These are phyloP conservation scores for Caenorhabditis japonica DNA, from an alignment of 2,888 invertebrate genomes.

Conservation along the genomic window DNA sequence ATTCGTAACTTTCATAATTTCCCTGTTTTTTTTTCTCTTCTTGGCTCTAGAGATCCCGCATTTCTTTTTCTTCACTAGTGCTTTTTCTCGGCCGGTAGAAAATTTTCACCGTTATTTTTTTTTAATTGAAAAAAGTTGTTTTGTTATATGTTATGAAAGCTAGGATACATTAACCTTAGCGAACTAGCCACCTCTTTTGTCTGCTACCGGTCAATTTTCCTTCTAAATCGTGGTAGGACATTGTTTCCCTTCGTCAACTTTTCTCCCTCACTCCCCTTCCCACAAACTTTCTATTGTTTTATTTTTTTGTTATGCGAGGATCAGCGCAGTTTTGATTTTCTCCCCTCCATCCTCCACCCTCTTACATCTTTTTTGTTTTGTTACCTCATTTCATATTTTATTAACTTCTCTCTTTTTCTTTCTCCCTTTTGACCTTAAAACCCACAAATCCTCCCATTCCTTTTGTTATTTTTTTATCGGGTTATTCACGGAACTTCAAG, in stretches of 20 bases:
- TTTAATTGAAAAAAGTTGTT: slow-evolving; percentile 26
- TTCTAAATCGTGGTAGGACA: slow-evolving; percentile 39
- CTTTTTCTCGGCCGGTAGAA: slow-evolving; percentile 19
- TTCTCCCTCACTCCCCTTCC: slow-evolving; percentile 9
- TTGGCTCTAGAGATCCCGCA: not conserved
- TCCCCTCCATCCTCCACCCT: slow-evolving; percentile 5
- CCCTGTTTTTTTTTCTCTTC: slow-evolving; percentile 13
- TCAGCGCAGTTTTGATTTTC: slow-evolving; percentile 41
- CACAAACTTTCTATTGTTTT: slow-evolving; percentile 36
- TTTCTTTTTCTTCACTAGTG: slow-evolving; percentile 19
- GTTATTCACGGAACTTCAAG: too few relatives aligned
- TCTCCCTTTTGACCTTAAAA: not conserved
- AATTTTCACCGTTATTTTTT: slow-evolving; percentile 6
- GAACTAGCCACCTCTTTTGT: slow-evolving; percentile 43
- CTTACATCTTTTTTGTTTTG: slow-evolving; percentile 25
- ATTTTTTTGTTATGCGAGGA: slow-evolving; percentile 39
- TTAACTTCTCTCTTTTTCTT: slow-evolving; percentile 18
- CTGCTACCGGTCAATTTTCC: slow-evolving; percentile 44
- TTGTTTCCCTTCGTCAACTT: slow-evolving; percentile 31
- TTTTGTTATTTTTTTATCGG: slow-evolving; percentile 9
- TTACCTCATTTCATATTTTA: slow-evolving; percentile 53
- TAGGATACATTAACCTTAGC: slow-evolving; percentile 31
- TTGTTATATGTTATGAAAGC: slow-evolving; percentile 40
- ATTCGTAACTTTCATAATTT: slow-evolving; percentile 3
- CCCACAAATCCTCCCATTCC: slow-evolving; percentile 19